Conservation (phyloP, 1,140 invertebrate genomes). For the Orchestia grillus region DNA sequence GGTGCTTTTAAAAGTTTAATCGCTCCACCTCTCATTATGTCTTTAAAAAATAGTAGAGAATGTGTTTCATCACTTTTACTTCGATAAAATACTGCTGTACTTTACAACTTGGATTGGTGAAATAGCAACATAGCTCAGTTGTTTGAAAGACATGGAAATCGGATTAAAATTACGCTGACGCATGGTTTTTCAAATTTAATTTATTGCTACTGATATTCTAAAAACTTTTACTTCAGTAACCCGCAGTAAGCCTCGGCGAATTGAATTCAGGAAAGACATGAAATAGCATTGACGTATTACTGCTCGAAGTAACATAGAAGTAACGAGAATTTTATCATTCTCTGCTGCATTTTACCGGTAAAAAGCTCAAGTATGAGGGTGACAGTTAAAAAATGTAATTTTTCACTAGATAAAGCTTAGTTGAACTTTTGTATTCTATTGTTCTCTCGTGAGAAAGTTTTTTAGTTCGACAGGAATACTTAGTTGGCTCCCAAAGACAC, state of each 20-base stretch:
- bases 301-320: not conserved
- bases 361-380: not conserved
- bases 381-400: not conserved
- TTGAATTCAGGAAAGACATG: not conserved
- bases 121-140: not conserved
- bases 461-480: not conserved
- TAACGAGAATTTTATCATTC: not conserved
- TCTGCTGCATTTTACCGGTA: not conserved
- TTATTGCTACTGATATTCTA: not conserved
- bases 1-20: not conserved
- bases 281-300: not conserved
- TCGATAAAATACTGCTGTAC: not conserved
- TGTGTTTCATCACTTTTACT: not conserved
- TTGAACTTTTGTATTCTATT: not conserved
- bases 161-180: not conserved
- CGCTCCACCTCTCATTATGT: not conserved
- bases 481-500: no score
- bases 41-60: not conserved
- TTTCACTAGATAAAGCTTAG: not conserved
- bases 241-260: not conserved
- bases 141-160: not conserved
- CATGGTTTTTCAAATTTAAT: not conserved
- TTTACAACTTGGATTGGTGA: not conserved
- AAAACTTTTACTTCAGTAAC: not conserved
- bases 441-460: not conserved